These are phyloP conservation scores for Heliangelus exortis DNA, from an alignment of 2,797 vertebrate species.

Conservation along the genomic window DNA sequence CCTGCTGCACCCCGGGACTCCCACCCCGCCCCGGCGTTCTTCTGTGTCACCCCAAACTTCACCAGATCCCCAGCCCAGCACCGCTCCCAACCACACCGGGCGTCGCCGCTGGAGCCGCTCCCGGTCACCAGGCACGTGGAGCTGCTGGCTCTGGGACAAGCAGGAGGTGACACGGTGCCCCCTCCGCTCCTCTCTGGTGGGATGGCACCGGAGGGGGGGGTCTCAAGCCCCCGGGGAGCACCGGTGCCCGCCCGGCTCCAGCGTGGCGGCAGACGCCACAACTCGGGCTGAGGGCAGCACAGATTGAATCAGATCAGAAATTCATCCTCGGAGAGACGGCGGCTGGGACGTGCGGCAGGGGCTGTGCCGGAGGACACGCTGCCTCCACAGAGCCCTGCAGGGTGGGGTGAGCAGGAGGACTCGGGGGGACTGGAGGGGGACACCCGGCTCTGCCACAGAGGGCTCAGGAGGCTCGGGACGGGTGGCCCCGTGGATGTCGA, in stretches of 20 bases:
- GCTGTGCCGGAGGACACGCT: background rate
- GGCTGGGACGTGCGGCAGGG: slow-evolving; percentile 9
- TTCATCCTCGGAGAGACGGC: background rate
- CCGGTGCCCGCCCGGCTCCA: background rate
- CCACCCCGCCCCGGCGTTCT: background rate
- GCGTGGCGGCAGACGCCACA: slow-evolving; percentile 5
- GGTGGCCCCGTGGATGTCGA: background rate
- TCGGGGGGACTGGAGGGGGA: background rate
- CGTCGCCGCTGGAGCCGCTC: rapidly evolving
- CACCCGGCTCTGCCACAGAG: background rate
- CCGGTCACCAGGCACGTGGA: background rate
- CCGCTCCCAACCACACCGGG: rapidly evolving
- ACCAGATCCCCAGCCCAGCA: rapidly evolving
- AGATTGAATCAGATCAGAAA: slow-evolving; percentile 61
- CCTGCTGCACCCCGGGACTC: background rate
- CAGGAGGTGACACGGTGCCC: background rate
- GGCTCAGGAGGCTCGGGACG: background rate
- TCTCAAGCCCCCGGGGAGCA: rapidly evolving
- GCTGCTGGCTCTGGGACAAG: too few relatives aligned
- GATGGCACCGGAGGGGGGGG: rapidly evolving
- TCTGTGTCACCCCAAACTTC: too few relatives aligned
- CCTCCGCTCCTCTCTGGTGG: rapidly evolving
- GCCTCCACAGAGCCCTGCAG: background rate
- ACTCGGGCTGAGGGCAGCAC: background rate
- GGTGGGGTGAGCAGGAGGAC: background rate